These are phyloP conservation scores for Melanotaenia boesemani DNA, from an alignment of 2,797 vertebrate species.

Conservation along the genomic window DNA sequence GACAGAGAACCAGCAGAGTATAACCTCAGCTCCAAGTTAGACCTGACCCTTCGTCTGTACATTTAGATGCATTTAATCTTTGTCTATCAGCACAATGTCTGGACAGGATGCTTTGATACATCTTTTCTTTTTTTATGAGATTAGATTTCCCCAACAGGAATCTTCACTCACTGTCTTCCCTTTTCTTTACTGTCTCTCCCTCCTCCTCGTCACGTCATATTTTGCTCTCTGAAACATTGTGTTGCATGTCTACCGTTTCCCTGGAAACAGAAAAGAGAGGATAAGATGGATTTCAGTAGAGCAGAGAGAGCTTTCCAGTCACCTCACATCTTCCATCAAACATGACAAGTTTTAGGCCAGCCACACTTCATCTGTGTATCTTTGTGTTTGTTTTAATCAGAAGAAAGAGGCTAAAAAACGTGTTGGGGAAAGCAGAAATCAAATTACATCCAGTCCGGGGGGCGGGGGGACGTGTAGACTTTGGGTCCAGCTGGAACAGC, in stretches of 20 bases:
- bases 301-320: conserved; percentile 19
- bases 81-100: neutral
- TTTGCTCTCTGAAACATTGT: conserved; percentile 34
- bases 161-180: conserved; percentile 12
- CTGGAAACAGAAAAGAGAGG: conserved; percentile 65
- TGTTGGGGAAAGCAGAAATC: no score
- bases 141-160: conserved; percentile 35
- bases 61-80: no score
- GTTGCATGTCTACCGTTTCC: conserved; percentile 65
- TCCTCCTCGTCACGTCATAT: conserved; percentile 39
- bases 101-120: neutral
- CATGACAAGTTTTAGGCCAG: neutral
- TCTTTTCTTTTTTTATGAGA: conserved; percentile 37
- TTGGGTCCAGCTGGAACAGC: no score
- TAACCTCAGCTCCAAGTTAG: neutral
- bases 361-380: neutral
- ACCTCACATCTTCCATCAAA: conserved; percentile 18
- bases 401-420: neutral
- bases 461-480: no score
- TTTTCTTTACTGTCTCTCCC: conserved; percentile 15
- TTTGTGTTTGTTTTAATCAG: neutral
- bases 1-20: neutral
- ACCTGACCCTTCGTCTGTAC: neutral
- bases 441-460: no score
- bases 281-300: conserved; percentile 44